Evolutionary conservation across 1,140 invertebrate genomes (phyloP).

Genomic region (Aphaenogaster floridana): DNA sequence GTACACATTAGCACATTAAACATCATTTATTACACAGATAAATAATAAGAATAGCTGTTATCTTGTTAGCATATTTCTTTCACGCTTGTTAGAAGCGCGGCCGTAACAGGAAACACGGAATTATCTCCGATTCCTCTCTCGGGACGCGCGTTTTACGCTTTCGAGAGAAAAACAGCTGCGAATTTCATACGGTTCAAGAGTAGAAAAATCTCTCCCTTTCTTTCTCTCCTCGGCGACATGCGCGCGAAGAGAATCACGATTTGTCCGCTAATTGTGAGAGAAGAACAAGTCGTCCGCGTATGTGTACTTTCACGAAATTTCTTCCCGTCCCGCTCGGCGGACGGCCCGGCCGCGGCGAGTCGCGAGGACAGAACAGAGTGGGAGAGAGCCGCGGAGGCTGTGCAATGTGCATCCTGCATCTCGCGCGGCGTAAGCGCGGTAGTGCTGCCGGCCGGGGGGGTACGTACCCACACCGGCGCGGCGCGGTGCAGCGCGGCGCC

Average conservation of each 20-base stretch:
- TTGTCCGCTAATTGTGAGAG: slow-evolving; percentile 53
- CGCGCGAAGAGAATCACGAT: slow-evolving; percentile 30
- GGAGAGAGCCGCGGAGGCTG: background rate
- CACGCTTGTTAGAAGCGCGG: background rate
- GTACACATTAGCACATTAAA: slow-evolving; percentile 12
- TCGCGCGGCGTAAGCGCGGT: slow-evolving; percentile 73
- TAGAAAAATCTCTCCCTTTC: slow-evolving; percentile 26
- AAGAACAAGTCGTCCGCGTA: background rate
- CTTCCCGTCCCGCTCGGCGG: background rate
- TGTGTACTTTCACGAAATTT: slow-evolving; percentile 58
- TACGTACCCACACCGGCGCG: slow-evolving; percentile 50
- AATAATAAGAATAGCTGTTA: slow-evolving; percentile 2
- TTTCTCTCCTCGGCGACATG: background rate
- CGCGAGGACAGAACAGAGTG: background rate
- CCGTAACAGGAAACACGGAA: background rate
- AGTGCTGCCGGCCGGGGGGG: slow-evolving; percentile 62
- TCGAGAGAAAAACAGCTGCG: background rate
- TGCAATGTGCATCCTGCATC: background rate
- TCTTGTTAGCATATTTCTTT: slow-evolving; percentile 38
- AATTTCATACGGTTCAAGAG: background rate
- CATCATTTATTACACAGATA: background rate
- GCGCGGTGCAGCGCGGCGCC: slow-evolving; percentile 11
- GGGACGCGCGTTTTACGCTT: background rate
- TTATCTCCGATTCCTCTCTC: slow-evolving; percentile 17
- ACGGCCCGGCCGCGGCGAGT: background rate